Evolutionary conservation across 2,888 invertebrate species (phyloP).

Genomic region (Calameuta pallipes): DNA sequence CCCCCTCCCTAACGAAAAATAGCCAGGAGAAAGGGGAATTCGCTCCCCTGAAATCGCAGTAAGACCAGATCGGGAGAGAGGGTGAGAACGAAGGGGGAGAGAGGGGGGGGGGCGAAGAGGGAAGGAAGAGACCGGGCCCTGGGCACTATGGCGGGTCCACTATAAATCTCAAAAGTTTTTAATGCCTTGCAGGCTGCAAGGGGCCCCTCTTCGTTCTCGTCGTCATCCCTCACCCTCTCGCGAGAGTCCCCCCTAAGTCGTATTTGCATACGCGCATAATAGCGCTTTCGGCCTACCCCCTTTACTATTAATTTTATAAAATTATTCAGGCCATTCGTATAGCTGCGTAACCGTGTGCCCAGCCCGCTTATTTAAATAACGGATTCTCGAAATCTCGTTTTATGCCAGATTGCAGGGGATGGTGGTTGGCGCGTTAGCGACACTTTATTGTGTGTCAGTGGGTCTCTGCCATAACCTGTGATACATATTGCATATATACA

Average conservation of each 20-base stretch:
- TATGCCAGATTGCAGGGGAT: conserved; percentile 35
- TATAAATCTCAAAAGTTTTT: conserved; percentile 64
- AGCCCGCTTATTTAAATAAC: conserved; percentile 62
- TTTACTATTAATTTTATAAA: conserved; percentile 66
- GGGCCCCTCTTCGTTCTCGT: conserved; percentile 22
- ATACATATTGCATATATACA: background rate
- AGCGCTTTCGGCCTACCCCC: conserved; percentile 55
- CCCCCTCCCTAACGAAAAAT: background rate
- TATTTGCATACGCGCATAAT: conserved; percentile 65
- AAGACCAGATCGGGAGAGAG: background rate
- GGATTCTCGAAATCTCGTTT: conserved; percentile 66
- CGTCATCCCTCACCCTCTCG: conserved; percentile 30
- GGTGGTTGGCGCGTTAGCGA: background rate
- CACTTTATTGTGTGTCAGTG: background rate
- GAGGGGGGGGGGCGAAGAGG: background rate
- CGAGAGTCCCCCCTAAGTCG: conserved; percentile 28
- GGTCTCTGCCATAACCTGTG: background rate
- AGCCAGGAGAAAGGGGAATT: background rate
- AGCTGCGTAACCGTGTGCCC: conserved; percentile 26
- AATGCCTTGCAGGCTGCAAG: conserved; percentile 60
- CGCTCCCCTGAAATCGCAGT: background rate
- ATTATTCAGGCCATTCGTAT: conserved; percentile 57
- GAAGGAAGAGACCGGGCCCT: conserved; percentile 25
- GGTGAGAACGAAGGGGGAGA: background rate
- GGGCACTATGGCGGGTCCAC: conserved; percentile 24